Evolutionary conservation across 2,888 invertebrate species (phyloP), one percentile per base, ranked within the genome.

Genomic region (Margaritifera margaritifera): DNA sequence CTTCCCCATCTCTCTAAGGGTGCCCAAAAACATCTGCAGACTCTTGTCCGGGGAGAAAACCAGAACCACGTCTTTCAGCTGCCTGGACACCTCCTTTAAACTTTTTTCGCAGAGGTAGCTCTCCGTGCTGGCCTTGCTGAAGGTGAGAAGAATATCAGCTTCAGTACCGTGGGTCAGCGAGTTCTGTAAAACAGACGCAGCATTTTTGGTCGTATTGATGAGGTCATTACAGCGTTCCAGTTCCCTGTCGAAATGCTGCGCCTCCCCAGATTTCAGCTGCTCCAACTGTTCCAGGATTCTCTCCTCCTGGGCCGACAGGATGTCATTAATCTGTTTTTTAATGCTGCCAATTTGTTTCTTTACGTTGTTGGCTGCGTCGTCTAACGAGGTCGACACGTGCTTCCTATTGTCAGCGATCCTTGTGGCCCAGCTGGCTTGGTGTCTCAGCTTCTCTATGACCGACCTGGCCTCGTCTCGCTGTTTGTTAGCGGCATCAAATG

Each of bases 161-260:
- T 77, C 79, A 4, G 79, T 74, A 4, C 79, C 79, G 51, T 79
- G 79, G n/a, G 71, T 75, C 52, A 79, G 61, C 15, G 79, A 75
- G 64, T 79, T 79, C 61, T 74, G 69, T 18, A 79, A 58, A 19
- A 79, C 77, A 5, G 71, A 66, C 4, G 72, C 72, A 6, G 79
- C 77, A 60, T 79, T 79, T 64, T 72, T 72, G 0, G 79, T 79
- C 5, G 77, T 72, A 57, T 75, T 77, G 3, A 79, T 70, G 19
- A 79, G 67, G 64, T 77, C 79, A 56, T 72, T 70, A 20, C 75
- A 74, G 3, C 77, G 70, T 57, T 79, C 77, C 53, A 71, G 62
- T 57, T 77, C 79, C 54, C 75, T 59, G 56, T 77, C 66, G 42
- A 77, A 75, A 15, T 75, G 72, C 42, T 72, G 64, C n/a, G 68